phyloP scores from a whole-genome alignment of 2,113 vertebrate species.

The Pavo muticus region DNA sequence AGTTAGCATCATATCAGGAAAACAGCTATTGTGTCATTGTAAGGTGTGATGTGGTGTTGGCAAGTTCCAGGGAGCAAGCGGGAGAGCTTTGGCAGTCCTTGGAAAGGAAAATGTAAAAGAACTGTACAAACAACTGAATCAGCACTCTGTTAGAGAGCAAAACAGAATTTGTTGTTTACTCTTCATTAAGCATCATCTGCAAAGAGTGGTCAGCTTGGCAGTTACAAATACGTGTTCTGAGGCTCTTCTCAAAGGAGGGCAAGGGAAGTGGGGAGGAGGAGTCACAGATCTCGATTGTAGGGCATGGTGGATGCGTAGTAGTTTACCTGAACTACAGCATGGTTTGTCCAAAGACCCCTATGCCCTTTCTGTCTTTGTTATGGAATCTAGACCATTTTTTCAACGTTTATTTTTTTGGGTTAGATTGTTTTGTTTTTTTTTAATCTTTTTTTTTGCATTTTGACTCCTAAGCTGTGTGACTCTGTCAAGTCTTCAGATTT shows the following conservation, averaged over 20 bases:
- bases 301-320: fast-evolving
- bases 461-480: background rate
- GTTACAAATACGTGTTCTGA: background rate
- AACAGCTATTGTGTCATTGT: fast-evolving
- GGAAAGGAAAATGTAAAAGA: background rate
- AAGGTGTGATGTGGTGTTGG: background rate
- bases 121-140: background rate
- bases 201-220: background rate
- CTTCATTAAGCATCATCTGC: background rate
- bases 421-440: background rate
- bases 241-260: background rate
- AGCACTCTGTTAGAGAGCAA: background rate
- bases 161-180: background rate
- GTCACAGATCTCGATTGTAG: fast-evolving
- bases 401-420: background rate
- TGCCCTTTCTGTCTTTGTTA: background rate
- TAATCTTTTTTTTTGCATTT: background rate
- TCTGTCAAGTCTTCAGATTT: background rate
- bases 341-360: fast-evolving
- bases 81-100: background rate
- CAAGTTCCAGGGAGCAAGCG: background rate
- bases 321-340: background rate
- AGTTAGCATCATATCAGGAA: fast-evolving
- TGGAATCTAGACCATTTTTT: background rate
- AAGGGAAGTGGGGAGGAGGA: background rate